Evolutionary conservation across 2,888 invertebrate genomes (phyloP), one percentile per base, ranked within the genome.

Genomic region (Drosophila mimica): DNA sequence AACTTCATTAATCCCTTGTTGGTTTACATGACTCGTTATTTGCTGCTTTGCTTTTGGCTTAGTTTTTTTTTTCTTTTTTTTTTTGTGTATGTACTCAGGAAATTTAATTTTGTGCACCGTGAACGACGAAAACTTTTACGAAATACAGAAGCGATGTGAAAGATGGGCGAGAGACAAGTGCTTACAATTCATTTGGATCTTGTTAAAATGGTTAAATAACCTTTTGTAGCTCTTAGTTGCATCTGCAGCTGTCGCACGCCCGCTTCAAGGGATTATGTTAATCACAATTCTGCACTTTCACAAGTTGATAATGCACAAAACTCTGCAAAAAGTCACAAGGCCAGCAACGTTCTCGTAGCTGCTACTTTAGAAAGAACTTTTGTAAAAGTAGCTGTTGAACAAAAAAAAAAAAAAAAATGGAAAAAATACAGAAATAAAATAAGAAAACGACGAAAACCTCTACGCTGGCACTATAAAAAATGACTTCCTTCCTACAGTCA

Each of bases 151-250:
- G 17, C 6, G 30, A 48, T 20, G 52, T 15, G 15, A 4, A 36
- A 28, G 28, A 38, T 28, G 56, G 13, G n/a, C 20, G 36, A 30
- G 48, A 15, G 64, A 64, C 86, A 85, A 90, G 87, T 88, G 89
- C 86, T 86, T 86, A 86, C 90, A 90, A 90, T 90, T 90, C 85
- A 86, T 86, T 86, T 90, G 85, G 72, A 74, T 69, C 86, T 80
- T 83, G 79, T 85, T 89, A 74, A 83, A 81, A 86, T 74, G 72
- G 79, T 90, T 86, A 88, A 86, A 83, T 90, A 86, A 86, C 85
- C 89, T 88, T 90, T 90, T 72, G 65, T 72, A 83, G 74, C 66
- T 69, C 72, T 68, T 13, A 69, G 70, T 54, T 89, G 85, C 85
- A 89, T 58, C 74, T 86, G 83, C 86, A 83, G 75, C 89, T 89